A percentile compares a stretch with the other conserved stretches of the same genome.
phyloP scores from a whole-genome alignment of 2,113 vertebrate genomes.

The Prolemur simus region DNA sequence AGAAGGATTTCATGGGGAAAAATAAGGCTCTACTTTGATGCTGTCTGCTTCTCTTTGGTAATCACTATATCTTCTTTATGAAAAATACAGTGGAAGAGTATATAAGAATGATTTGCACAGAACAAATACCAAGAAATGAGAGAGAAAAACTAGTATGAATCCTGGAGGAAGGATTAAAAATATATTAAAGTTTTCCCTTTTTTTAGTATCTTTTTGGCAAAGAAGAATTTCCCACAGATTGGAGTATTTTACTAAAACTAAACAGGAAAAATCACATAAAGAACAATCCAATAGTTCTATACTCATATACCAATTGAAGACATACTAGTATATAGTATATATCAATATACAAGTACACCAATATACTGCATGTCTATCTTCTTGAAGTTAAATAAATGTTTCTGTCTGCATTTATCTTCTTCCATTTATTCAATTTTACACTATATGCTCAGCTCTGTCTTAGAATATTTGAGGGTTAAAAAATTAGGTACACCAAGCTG shows the following conservation, averaged over 20 bases:
- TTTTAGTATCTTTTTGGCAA: not conserved
- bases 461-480: not conserved
- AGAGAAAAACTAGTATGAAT: not conserved
- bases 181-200: not conserved
- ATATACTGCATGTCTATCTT: not conserved
- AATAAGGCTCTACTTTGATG: not conserved
- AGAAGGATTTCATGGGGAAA: not conserved
- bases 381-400: not conserved
- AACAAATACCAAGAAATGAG: not conserved
- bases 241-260: not conserved
- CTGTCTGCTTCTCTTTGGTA: not conserved
- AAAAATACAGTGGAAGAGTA: not conserved
- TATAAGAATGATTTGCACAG: not conserved
- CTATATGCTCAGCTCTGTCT: not conserved
- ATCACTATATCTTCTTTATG: slow-evolving; percentile 20
- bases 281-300: not conserved
- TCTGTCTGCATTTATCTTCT: not conserved
- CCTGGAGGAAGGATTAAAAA: not conserved
- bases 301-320: not conserved
- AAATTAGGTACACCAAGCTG: not conserved
- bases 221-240: not conserved
- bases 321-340: not conserved
- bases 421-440: not conserved
- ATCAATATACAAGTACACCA: not conserved
- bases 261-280: not conserved